Percentiles rank a stretch among this genome's conserved stretches.
phyloP scores from a whole-genome alignment of 92 coral and sea anemone genomes.

The Micromussa lordhowensis region DNA sequence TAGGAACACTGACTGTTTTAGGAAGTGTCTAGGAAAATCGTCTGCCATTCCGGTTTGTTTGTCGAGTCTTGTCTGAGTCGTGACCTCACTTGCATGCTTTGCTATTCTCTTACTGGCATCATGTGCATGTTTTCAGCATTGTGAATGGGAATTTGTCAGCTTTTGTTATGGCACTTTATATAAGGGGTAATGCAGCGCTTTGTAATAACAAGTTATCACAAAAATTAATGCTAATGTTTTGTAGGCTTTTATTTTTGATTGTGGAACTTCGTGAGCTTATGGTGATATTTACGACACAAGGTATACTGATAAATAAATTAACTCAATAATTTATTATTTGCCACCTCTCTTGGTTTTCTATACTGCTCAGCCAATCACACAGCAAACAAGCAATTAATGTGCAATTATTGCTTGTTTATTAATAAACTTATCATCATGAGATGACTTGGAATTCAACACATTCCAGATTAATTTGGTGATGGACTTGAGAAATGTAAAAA shows the following conservation, averaged over 20 bases:
- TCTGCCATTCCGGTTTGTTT: too few species aligned
- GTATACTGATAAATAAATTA: neutral
- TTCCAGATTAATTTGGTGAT: neutral
- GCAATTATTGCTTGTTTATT: neutral
- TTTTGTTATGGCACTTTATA: neutral
- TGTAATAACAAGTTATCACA: neutral
- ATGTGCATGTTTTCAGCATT: too few species aligned
- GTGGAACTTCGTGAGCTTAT: neutral
- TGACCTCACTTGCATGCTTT: too few species aligned
- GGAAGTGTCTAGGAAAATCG: too few species aligned
- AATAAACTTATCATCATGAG: neutral
- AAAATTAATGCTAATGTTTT: neutral
- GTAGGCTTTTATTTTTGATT: neutral
- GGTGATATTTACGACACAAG: neutral
- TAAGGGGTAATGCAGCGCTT: neutral
- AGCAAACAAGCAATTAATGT: neutral
- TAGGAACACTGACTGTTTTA: too few species aligned
- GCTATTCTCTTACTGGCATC: too few species aligned
- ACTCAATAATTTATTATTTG: neutral
- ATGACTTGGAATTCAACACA: neutral
- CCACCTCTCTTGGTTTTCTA: neutral
- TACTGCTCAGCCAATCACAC: neutral
- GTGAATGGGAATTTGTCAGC: too few species aligned
- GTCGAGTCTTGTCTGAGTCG: too few species aligned
- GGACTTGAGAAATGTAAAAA: neutral